Conservation (phyloP, 1,140 invertebrate species). For the Drosophila guanche region DNA sequence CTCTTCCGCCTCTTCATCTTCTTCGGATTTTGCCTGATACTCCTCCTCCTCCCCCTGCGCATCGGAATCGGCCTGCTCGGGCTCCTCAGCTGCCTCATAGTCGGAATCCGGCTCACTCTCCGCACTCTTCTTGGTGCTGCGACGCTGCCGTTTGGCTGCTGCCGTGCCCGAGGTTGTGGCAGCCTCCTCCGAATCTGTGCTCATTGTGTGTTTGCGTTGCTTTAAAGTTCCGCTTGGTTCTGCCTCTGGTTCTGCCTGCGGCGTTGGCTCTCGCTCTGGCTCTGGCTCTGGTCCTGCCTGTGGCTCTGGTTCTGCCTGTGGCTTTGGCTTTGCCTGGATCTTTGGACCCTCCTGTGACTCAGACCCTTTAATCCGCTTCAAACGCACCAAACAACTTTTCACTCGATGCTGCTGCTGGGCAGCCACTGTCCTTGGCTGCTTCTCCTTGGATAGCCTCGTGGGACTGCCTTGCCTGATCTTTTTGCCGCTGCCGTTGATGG, state of each 20-base stretch:
- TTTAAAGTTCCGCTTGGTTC: not conserved
- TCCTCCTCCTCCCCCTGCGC: conserved; percentile 21
- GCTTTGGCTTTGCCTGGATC: not conserved
- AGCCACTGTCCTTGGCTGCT: not conserved
- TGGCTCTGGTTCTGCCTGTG: not conserved
- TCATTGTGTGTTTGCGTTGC: conserved; percentile 37
- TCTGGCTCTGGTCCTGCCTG: not conserved
- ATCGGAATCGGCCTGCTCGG: conserved; percentile 28
- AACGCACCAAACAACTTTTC: conserved; percentile 57
- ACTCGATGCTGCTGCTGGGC: conserved; percentile 2
- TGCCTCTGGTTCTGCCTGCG: not conserved
- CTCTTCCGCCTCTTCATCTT: conserved; percentile 22
- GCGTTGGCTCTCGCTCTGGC: not conserved
- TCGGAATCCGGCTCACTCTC: conserved; percentile 54
- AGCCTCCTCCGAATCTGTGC: conserved; percentile 59
- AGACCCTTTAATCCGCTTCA: conserved; percentile 42
- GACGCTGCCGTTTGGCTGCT: conserved; percentile 19
- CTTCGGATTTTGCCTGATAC: conserved; percentile 1
- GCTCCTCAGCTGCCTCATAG: conserved; percentile 38
- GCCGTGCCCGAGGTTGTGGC: conserved; percentile 55
- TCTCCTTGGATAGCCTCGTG: not conserved
- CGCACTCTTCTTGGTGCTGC: conserved; percentile 13
- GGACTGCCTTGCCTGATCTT: too few relatives aligned
- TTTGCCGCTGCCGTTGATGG: too few relatives aligned
- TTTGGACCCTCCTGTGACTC: not conserved